Evolutionary conservation across 2,797 vertebrate species (phyloP).

Genomic region (Pseudocheirus occidentalis): DNA sequence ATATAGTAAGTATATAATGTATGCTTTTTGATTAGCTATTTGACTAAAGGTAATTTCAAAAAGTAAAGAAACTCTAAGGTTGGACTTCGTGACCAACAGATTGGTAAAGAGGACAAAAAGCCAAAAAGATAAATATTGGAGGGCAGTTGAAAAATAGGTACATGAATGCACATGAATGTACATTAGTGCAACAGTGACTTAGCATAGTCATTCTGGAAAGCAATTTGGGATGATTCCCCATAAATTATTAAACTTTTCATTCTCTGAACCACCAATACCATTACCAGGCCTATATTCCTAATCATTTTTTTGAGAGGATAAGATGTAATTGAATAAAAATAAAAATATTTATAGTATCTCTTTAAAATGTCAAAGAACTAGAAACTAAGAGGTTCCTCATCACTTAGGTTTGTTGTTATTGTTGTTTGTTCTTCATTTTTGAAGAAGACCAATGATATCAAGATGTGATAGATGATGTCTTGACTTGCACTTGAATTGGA

Average conservation of each 20-base stretch:
- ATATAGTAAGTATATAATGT: background rate
- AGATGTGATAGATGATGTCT: background rate
- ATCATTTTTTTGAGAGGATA: background rate
- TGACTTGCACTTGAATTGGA: background rate
- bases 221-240: background rate
- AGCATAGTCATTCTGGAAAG: background rate
- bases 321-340: fast-evolving
- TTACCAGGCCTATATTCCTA: background rate
- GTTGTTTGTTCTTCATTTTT: background rate
- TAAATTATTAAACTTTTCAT: background rate
- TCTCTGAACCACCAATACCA: background rate
- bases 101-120: background rate
- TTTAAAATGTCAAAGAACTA: background rate
- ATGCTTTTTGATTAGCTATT: background rate
- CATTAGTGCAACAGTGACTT: background rate
- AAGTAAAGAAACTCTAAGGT: background rate
- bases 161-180: background rate
- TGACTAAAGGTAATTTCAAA: background rate
- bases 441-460: background rate
- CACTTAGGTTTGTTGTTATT: background rate
- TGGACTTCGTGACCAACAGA: background rate
- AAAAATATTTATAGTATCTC: background rate
- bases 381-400: background rate
- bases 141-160: background rate
- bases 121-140: background rate